Evolutionary conservation across 2,888 invertebrate species (phyloP).

Genomic region (Diplazon laetatorius): DNA sequence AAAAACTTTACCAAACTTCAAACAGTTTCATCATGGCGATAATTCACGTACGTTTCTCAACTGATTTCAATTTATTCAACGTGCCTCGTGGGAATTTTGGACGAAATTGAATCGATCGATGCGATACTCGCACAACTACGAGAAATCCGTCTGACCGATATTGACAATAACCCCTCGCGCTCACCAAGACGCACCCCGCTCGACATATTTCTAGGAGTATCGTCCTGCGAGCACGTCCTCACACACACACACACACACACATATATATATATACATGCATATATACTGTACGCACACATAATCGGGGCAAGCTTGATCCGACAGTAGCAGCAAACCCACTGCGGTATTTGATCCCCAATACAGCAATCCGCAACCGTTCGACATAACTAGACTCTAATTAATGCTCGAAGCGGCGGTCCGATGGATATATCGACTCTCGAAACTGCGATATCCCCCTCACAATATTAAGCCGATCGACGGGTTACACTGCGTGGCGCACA

Average conservation of each 20-base stretch:
- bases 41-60: too few relatives aligned
- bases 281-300: too few relatives aligned
- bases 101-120: too few relatives aligned
- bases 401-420: slow-evolving; percentile 49
- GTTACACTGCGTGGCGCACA: slow-evolving; percentile 45
- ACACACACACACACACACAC: too few relatives aligned
- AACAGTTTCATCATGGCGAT: too few relatives aligned
- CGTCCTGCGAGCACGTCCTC: not conserved
- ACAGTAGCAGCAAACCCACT: slow-evolving; percentile 31
- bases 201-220: not conserved
- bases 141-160: slow-evolving; percentile 1
- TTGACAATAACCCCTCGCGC: not conserved
- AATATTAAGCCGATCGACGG: slow-evolving; percentile 63
- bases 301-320: not conserved
- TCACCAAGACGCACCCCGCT: not conserved
- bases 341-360: slow-evolving; percentile 61
- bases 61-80: too few relatives aligned
- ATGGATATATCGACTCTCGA: slow-evolving; percentile 45
- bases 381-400: slow-evolving; percentile 61
- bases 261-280: too few relatives aligned
- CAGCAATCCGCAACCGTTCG: slow-evolving; percentile 48
- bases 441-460: slow-evolving; percentile 37
- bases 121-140: too few relatives aligned
- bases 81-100: too few relatives aligned
- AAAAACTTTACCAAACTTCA: too few relatives aligned